Evolutionary conservation across 2,888 invertebrate genomes (phyloP).

Genomic region (Malachius bipustulatus): DNA sequence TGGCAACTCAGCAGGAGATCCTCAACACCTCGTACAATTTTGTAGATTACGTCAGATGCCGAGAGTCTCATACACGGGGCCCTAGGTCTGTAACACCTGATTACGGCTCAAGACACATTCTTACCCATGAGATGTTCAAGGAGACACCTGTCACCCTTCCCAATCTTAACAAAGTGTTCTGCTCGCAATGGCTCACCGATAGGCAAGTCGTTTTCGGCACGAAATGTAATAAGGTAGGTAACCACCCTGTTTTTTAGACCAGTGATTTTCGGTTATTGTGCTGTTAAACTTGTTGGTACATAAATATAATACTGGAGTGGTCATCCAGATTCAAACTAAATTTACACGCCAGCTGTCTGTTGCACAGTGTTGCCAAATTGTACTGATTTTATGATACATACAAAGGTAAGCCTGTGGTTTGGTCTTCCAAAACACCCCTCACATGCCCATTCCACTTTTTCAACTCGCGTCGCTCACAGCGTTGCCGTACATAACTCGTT

Average conservation of each 20-base stretch:
- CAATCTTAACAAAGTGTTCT: slow-evolving; percentile 87
- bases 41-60: slow-evolving; percentile 69
- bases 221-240: slow-evolving; percentile 83
- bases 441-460: no score
- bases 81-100: slow-evolving; percentile 60
- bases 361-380: no score
- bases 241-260: not conserved
- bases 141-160: slow-evolving; percentile 73
- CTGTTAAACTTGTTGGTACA: no score
- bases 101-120: slow-evolving; percentile 76
- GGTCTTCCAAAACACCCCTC: no score
- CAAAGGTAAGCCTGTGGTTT: no score
- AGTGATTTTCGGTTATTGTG: no score
- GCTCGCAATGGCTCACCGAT: slow-evolving; percentile 91
- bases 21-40: slow-evolving; percentile 74
- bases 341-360: no score
- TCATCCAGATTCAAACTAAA: no score
- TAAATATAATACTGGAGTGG: no score
- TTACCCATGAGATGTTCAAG: slow-evolving; percentile 80
- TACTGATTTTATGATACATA: no score
- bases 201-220: slow-evolving; percentile 93
- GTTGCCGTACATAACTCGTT: no score
- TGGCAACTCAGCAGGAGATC: slow-evolving; percentile 57
- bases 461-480: no score
- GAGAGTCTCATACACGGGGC: slow-evolving; percentile 63